Percentiles rank a stretch among this genome's conserved stretches.
These are phyloP conservation scores for Sympetrum striolatum DNA, from an alignment of 2,888 invertebrate species.

Conservation along the genomic window DNA sequence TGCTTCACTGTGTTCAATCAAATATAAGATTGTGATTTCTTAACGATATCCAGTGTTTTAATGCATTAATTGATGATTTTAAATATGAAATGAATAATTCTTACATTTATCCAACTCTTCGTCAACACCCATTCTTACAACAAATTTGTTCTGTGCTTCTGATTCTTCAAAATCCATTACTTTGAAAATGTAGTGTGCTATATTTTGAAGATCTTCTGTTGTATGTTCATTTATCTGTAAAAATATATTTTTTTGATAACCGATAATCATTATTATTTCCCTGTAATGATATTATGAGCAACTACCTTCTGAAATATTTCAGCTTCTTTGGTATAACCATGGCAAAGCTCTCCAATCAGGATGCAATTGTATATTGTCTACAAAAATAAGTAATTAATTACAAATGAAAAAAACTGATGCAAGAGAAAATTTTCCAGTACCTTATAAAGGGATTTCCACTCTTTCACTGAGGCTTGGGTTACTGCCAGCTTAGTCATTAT, in stretches of 20 bases:
- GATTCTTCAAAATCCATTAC: conserved; percentile 75
- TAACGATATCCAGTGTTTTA: too few relatives aligned
- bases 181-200: conserved; percentile 74
- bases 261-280: background rate
- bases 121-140: conserved; percentile 78
- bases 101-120: conserved; percentile 76
- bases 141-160: conserved; percentile 70
- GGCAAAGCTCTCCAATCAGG: conserved; percentile 71
- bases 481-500: conserved; percentile 70
- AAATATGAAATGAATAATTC: conserved; percentile 49
- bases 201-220: conserved; percentile 62
- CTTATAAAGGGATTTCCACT: conserved; percentile 76
- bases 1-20: conserved; percentile 67
- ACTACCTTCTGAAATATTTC: conserved; percentile 63
- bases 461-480: conserved; percentile 67
- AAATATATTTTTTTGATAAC: conserved; percentile 49
- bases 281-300: background rate
- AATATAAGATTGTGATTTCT: background rate
- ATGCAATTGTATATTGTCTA: conserved; percentile 75
- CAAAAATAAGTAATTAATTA: conserved; percentile 51
- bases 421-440: conserved; percentile 59
- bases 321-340: conserved; percentile 61
- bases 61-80: background rate
- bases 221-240: conserved; percentile 56
- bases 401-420: background rate